Percentiles rank a stretch among this genome's conserved stretches.
These are phyloP conservation scores for Corella eumyota DNA, from an alignment of 23 tunicate species.

Conservation along the genomic window DNA sequence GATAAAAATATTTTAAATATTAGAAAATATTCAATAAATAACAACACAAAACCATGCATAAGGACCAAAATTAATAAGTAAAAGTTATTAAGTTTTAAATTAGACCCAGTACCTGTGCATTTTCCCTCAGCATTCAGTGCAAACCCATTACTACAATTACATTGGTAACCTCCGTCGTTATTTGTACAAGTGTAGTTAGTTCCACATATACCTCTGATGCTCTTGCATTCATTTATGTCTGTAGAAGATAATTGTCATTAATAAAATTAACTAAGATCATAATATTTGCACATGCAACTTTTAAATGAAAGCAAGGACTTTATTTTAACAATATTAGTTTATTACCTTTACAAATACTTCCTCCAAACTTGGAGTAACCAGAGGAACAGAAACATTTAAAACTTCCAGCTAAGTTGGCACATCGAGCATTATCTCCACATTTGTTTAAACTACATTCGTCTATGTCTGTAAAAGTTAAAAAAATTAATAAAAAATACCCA, in stretches of 20 bases:
- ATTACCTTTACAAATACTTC: conserved; percentile 10
- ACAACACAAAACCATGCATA: no score
- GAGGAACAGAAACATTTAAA: conserved; percentile 18
- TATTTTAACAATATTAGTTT: no score
- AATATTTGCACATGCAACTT: no score
- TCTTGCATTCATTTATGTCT: conserved; percentile 20
- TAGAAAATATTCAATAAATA: no score
- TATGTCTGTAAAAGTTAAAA: background rate
- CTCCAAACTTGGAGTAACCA: conserved; percentile 12
- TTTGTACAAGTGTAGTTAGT: conserved; percentile 21
- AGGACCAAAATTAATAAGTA: no score
- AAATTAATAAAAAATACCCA: background rate
- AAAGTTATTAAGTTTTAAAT: no score
- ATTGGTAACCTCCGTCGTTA: conserved; percentile 22
- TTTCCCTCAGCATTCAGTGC: background rate
- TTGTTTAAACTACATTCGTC: background rate
- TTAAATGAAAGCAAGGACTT: no score
- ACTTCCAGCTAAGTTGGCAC: conserved; percentile 32
- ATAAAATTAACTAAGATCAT: no score
- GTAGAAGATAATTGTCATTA: background rate
- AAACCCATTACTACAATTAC: conserved; percentile 20
- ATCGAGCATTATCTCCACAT: conserved; percentile 23
- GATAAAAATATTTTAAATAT: background rate
- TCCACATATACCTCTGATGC: conserved; percentile 10
- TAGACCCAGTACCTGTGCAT: conserved; percentile 31